Evolutionary conservation across 2,797 vertebrate species (phyloP).

Genomic region (Anolis apletophallus): DNA sequence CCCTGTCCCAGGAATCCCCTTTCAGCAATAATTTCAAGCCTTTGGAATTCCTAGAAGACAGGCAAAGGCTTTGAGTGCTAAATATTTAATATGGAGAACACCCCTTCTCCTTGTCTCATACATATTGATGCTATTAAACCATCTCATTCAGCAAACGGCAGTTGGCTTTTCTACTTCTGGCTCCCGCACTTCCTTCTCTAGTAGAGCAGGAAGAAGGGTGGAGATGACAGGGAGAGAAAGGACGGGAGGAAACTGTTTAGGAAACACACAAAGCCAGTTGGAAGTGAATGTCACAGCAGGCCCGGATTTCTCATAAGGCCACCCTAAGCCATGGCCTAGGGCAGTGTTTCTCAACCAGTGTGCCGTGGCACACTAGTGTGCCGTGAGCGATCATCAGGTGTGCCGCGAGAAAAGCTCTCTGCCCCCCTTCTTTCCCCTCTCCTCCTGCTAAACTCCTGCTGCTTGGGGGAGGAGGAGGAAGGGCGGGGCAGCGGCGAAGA

Average conservation of each 20-base stretch:
- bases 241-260: neutral
- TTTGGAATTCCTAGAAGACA: constrained; percentile 62
- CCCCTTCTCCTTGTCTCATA: constrained; percentile 50
- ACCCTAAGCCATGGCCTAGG: too few species aligned
- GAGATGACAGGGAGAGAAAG: neutral
- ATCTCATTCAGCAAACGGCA: constrained; percentile 13
- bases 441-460: too few species aligned
- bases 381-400: too few species aligned
- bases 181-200: neutral
- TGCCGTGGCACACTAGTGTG: too few species aligned
- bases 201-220: neutral
- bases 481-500: too few species aligned
- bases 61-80: constrained; percentile 39
- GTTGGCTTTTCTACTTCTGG: neutral
- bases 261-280: too few species aligned
- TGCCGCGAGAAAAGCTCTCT: too few species aligned
- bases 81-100: constrained; percentile 73
- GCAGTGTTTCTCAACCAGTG: too few species aligned
- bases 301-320: too few species aligned
- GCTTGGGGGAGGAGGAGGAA: too few species aligned
- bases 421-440: too few species aligned
- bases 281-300: neutral
- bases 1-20: constrained; percentile 5
- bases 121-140: constrained; percentile 43
- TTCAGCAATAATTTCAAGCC: neutral